Evolutionary conservation across 2,888 invertebrate genomes (phyloP).

Genomic region (Hydrotaea cyrtoneurina): DNA sequence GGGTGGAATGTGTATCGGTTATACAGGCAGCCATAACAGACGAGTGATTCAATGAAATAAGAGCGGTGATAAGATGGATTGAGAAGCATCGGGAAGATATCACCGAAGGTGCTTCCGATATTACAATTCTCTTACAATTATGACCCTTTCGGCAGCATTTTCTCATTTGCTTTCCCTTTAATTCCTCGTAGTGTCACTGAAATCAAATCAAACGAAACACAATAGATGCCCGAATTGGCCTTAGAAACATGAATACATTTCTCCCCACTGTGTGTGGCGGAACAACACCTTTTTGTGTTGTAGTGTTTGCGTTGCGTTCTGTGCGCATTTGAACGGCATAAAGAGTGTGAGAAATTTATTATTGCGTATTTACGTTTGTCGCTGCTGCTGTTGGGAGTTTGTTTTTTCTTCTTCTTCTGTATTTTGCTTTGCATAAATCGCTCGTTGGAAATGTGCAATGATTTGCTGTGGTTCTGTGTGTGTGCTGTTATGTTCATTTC

Average conservation of each 20-base stretch:
- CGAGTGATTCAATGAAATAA: too few species aligned
- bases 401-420: too few species aligned
- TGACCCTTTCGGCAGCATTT: too few species aligned
- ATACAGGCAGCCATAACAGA: too few species aligned
- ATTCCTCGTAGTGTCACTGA: too few species aligned
- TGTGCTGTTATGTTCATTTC: slow-evolving; percentile 23
- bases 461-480: slow-evolving; percentile 35
- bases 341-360: slow-evolving; percentile 67
- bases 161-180: too few species aligned
- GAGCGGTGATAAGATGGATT: too few species aligned
- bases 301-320: slow-evolving; percentile 16
- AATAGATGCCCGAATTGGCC: too few species aligned
- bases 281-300: not conserved
- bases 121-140: too few species aligned
- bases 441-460: slow-evolving; percentile 40
- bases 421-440: slow-evolving; percentile 34
- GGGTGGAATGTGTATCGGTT: not conserved
- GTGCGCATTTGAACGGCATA: slow-evolving; percentile 17
- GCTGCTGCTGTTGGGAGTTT: not conserved
- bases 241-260: not conserved
- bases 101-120: too few species aligned
- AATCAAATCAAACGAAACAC: too few species aligned
- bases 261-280: not conserved
- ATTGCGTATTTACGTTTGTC: slow-evolving; percentile 57
- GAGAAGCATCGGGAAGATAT: too few species aligned